These are phyloP conservation scores for Agrilus cyanescens DNA, from an alignment of 2,888 invertebrate genomes.

Conservation along the genomic window DNA sequence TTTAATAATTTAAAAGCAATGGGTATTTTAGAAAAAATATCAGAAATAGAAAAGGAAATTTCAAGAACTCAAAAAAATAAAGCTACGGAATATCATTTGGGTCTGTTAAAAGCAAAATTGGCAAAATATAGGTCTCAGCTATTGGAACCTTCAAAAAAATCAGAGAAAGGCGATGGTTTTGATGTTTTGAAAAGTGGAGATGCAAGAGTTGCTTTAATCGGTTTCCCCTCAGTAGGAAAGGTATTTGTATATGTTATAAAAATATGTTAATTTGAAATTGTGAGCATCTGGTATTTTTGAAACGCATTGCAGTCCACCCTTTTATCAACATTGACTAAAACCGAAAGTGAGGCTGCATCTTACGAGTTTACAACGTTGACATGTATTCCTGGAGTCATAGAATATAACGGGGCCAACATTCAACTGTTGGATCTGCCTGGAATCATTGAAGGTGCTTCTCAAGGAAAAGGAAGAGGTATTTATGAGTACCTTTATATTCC, in stretches of 20 bases:
- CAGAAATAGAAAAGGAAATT: constrained; percentile 97
- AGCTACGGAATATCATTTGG: constrained; percentile 99
- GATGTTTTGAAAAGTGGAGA: constrained; percentile 99
- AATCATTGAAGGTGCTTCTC: constrained; percentile 98
- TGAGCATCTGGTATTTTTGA: background rate
- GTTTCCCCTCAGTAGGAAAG: constrained; percentile 97
- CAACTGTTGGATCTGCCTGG: constrained; percentile 97
- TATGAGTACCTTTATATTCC: constrained; percentile 12
- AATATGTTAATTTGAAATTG: background rate
- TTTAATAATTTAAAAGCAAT: constrained; percentile 38
- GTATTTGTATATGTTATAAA: constrained; percentile 32
- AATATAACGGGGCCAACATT: constrained; percentile 97
- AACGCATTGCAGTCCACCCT: constrained; percentile 67
- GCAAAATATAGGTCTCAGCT: constrained; percentile 92
- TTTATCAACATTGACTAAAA: constrained; percentile 87
- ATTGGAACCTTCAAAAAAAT: constrained; percentile 87
- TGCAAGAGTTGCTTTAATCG: constrained; percentile 94
- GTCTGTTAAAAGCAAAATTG: constrained; percentile 90
- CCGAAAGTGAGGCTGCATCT: constrained; percentile 91
- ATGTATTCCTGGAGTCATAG: constrained; percentile 97
- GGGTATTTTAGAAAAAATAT: constrained; percentile 98
- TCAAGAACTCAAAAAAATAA: constrained; percentile 98
- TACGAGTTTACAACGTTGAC: constrained; percentile 99
- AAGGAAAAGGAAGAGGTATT: constrained; percentile 39
- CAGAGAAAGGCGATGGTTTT: constrained; percentile 94